Conservation (phyloP, 2,113 vertebrate genomes). For the Sphaerodactylus townsendi region DNA sequence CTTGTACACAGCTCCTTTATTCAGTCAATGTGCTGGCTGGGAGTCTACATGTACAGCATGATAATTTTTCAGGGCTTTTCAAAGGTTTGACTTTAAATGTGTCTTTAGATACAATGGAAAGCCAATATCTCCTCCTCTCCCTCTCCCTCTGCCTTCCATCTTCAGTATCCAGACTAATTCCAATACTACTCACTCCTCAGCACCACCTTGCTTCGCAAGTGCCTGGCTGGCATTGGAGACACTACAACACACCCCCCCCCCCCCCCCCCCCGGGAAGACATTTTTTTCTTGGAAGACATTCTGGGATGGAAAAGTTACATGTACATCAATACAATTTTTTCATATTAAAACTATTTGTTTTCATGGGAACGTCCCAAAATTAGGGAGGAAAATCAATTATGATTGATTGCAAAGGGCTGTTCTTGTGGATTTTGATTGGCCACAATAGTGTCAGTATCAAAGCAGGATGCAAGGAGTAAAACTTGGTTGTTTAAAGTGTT, state of each 20-base stretch:
- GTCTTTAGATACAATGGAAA: conserved; percentile 3
- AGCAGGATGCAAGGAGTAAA: neutral
- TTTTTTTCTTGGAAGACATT: neutral
- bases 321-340: neutral
- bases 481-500: neutral
- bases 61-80: conserved; percentile 12
- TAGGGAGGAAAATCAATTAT: neutral
- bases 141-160: neutral
- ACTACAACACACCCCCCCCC: neutral
- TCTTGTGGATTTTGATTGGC: neutral
- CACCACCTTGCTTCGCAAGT: neutral
- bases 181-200: neutral
- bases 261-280: no score
- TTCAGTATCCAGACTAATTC: neutral
- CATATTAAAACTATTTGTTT: neutral
- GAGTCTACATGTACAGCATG: neutral
- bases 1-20: conserved; percentile 7
- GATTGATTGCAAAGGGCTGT: neutral
- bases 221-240: neutral
- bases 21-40: conserved; percentile 17
- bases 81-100: neutral
- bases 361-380: neutral
- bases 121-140: no score
- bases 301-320: neutral
- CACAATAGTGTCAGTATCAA: neutral